Evolutionary conservation across 2,113 vertebrate species (phyloP).

Genomic region (Mustelus asterias): DNA sequence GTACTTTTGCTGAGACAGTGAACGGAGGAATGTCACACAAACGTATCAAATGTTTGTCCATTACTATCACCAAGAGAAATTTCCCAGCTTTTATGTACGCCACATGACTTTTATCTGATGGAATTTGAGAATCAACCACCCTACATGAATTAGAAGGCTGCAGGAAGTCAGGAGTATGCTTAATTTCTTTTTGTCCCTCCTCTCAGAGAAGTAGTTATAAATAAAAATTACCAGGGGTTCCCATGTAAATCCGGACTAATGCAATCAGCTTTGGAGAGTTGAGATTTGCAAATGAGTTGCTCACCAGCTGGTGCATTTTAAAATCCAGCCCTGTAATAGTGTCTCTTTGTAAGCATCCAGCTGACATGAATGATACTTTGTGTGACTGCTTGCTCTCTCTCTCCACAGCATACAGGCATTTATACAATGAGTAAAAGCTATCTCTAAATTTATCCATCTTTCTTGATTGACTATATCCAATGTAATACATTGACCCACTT

Average conservation of each 20-base stretch:
- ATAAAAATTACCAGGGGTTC: not conserved
- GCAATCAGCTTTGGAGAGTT: not conserved
- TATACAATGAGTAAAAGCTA: not conserved
- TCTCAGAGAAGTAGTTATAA: not conserved
- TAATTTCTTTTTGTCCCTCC: not conserved
- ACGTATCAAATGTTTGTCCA: not conserved
- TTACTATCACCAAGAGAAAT: not conserved
- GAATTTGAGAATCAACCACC: not conserved
- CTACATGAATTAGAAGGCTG: not conserved
- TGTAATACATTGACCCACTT: not conserved
- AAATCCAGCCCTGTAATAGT: not conserved
- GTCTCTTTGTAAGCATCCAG: conserved; percentile 5
- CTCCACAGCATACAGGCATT: not conserved
- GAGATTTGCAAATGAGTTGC: conserved; percentile 6
- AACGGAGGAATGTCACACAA: not conserved
- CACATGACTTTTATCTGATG: not conserved
- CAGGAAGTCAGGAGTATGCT: not conserved
- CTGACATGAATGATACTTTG: conserved; percentile 14
- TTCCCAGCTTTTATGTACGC: not conserved
- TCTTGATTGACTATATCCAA: not conserved
- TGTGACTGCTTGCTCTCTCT: not conserved
- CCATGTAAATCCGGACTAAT: not conserved
- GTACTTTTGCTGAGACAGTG: not conserved
- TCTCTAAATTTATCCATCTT: not conserved
- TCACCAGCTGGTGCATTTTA: not conserved